Evolutionary conservation across 2,888 invertebrate species (phyloP).

Genomic region (Eupithecia subfuscata): DNA sequence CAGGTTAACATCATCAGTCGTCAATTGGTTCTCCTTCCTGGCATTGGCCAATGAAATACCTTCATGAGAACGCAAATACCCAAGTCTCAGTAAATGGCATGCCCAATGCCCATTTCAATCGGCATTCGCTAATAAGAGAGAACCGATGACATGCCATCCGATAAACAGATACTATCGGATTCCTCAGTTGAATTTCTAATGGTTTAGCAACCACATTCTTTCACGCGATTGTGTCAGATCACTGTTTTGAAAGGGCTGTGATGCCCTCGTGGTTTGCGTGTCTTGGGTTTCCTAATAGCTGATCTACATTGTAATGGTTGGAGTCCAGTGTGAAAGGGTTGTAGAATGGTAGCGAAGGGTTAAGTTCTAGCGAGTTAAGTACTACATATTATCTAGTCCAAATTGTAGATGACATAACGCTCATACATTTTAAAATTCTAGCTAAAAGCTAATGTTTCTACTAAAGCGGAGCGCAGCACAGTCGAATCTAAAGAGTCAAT

Average conservation of each 20-base stretch:
- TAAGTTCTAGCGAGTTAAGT: background rate
- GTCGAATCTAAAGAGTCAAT: no score
- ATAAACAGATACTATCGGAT: slow-evolving; percentile 14
- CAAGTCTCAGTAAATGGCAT: background rate
- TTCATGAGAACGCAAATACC: background rate
- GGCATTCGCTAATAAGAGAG: slow-evolving; percentile 14
- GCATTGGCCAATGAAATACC: slow-evolving; percentile 7
- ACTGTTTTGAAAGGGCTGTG: slow-evolving; percentile 36
- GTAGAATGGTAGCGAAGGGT: background rate
- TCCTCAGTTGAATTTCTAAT: slow-evolving; percentile 16
- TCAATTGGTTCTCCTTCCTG: background rate
- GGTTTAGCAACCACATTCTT: slow-evolving; percentile 33
- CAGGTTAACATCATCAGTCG: background rate
- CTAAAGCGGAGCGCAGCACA: no score
- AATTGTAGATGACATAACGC: no score
- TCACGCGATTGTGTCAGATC: slow-evolving; percentile 36
- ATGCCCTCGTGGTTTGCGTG: slow-evolving; percentile 32
- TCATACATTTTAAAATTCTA: no score
- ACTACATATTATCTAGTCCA: no score
- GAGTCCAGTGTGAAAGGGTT: background rate
- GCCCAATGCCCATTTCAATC: background rate
- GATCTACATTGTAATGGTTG: slow-evolving; percentile 22
- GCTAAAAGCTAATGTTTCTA: no score
- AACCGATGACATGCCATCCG: slow-evolving; percentile 15
- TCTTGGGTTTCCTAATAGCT: slow-evolving; percentile 29